A percentile compares a stretch with the other conserved stretches of the same genome.
Evolutionary conservation across 1,140 invertebrate species (phyloP).

Genomic region (Pectinophora gossypiella): DNA sequence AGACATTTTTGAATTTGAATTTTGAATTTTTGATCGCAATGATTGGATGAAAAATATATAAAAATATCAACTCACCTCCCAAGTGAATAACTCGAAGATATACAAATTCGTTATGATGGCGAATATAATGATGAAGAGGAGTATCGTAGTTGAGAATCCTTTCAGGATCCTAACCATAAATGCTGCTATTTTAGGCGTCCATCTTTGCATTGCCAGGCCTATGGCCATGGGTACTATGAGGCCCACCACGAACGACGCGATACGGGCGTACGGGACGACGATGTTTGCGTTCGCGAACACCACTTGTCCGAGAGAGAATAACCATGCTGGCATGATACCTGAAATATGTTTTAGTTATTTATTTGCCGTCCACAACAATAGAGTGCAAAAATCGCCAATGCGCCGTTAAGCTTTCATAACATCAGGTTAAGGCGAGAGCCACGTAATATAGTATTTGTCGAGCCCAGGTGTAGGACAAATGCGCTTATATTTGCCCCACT

Average conservation of each 20-base stretch:
- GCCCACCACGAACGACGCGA: constrained; percentile 83
- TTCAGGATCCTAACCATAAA: constrained; percentile 89
- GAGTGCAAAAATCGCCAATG: too few relatives aligned
- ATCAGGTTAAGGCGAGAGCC: too few relatives aligned
- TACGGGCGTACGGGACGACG: constrained; percentile 87
- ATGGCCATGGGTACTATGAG: constrained; percentile 90
- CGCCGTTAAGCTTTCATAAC: too few relatives aligned
- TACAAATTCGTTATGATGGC: constrained; percentile 94
- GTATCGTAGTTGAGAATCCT: constrained; percentile 88
- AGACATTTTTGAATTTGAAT: too few relatives aligned
- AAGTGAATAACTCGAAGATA: constrained; percentile 92
- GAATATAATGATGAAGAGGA: constrained; percentile 94
- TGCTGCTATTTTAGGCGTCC: constrained; percentile 79
- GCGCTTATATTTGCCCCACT: too few relatives aligned
- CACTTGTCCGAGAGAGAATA: constrained; percentile 92
- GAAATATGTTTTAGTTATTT: too few relatives aligned
- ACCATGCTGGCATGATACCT: constrained; percentile 97
- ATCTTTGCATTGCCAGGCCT: constrained; percentile 85
- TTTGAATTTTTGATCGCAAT: too few relatives aligned
- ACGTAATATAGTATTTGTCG: too few relatives aligned
- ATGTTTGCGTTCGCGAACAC: constrained; percentile 85
- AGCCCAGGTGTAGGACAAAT: too few relatives aligned
- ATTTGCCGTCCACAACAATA: too few relatives aligned
- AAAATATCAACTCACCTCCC: constrained; percentile 79
- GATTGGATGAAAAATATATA: too few relatives aligned